Base-by-base conservation (phyloP, 2,113 vertebrate species). In the Carollia perspicillata region DNA sequence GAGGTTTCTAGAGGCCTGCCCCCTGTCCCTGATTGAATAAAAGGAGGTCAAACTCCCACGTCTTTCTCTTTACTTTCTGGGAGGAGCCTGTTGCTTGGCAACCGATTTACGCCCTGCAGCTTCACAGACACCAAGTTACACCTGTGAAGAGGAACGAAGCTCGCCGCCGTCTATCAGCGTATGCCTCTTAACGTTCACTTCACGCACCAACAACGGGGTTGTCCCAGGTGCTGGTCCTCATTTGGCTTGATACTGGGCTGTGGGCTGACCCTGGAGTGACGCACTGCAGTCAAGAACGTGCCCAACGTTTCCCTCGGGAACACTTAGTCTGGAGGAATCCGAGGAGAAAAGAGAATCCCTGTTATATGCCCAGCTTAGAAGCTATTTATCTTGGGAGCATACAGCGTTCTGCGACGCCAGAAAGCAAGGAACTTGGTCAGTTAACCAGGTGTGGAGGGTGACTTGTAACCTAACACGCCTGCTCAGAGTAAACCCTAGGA, bases 101-200 rank as follows among this genome's bases (percentile, higher is more conserved):
- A 96, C 94, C 10, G 1, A 23, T 85, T 84, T 8, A 85, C 94
- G 23, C 77, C 2, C 11, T 72, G 22, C 13, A 0, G 53, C 65
- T 2, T 0, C 0, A 2, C 3, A 0, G 2, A 10, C 44, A 0
- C 23, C 0, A 0, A 0, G 6, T 74, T 42, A 12, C 72, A 60
- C 80, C 71, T 53, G 75, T 14, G 35, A 42, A 18, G 68, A 0
- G 3, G 8, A 33, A 2, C 12, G 35, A 30, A 3, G 5, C 53
- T 22, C 20, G 18, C 7, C 1, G 55, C 55, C 22, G 7, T 7
- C 55, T 8, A 14, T 7, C 1, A 10, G 2, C 66, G 33, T 84
- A 2, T 13, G 2, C 30, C 37, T 49, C 49, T 33, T 71, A 14
- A 14, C 3, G 28, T 53, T 35, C 33, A 20, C 63, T 58, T 49